These are phyloP conservation scores for Ibidorhyncha struthersii DNA, from an alignment of 2,113 vertebrate species.

Conservation along the genomic window DNA sequence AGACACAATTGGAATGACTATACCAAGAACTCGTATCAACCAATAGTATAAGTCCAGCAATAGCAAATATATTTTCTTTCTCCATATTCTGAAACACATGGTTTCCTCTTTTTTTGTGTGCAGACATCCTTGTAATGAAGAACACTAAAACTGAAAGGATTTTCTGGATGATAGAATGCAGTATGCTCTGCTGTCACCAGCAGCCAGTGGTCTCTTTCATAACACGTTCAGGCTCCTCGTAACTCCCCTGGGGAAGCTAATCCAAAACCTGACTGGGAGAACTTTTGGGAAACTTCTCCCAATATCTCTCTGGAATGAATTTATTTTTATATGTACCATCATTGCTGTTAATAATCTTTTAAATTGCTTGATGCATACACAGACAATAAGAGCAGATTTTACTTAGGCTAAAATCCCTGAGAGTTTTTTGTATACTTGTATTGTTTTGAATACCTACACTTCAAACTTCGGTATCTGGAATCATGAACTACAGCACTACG, in stretches of 20 bases:
- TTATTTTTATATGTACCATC: not conserved
- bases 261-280: not conserved
- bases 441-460: not conserved
- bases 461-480: not conserved
- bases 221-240: not conserved
- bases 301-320: not conserved
- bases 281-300: not conserved
- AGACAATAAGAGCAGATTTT: not conserved
- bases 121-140: not conserved
- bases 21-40: not conserved
- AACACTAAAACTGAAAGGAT: not conserved
- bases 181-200: not conserved
- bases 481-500: not conserved
- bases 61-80: not conserved
- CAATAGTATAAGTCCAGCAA: not conserved
- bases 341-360: not conserved
- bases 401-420: not conserved
- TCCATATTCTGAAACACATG: not conserved
- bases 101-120: not conserved
- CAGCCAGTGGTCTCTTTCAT: not conserved
- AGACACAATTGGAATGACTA: rapidly evolving
- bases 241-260: not conserved
- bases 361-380: not conserved
- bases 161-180: not conserved
- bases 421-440: not conserved